Evolutionary conservation across 2,113 vertebrate species (phyloP), one percentile per base, ranked within the genome.

Genomic region (Mola mola): DNA sequence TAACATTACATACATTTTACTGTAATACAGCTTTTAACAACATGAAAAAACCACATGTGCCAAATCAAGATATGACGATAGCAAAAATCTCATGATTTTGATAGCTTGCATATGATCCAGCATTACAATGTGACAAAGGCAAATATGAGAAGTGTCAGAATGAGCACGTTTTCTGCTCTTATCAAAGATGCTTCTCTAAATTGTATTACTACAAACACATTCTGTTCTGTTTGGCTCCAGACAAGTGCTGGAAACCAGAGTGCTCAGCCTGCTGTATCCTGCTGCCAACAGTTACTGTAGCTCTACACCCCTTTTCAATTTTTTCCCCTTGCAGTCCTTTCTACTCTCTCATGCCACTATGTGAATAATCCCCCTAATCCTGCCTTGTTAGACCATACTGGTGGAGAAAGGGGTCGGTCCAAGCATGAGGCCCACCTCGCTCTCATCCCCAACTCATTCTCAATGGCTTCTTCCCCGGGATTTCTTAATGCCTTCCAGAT

Each of bases 361-460:
- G 52, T 78, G 37, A 67, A 73, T 82, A 83, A 87, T 82, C 76
- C 65, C 6, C 3, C 31, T 85, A 84, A 82, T 86, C 78, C 72
- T 53, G 57, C 49, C 50, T 52, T 47, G 55, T 70, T 53, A 37
- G 43, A 53, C 42, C 46, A 37, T 3, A 20, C 58, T 52, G 42
- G 41, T 63, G 40, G 36, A 58, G 55, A 77, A 78, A 68, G 50
- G 53, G 49, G n/a, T 64, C 66, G 33, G 69, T 25, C 26, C 17
- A 44, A 17, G 47, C 41, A 47, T 22, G 55, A 33, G 44, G 41
- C 51, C 43, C 72, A 48, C 28, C 64, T 36, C 43, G 11, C 38
- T 9, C 26, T 61, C 59, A 42, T 55, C 40, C 34, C 53, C 6
- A 5, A 4, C 48, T 52, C 24, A 2, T 13, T 26, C n/a, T 50